phyloP scores from a whole-genome alignment of 2,797 vertebrate species.

The Micromesistius poutassou region DNA sequence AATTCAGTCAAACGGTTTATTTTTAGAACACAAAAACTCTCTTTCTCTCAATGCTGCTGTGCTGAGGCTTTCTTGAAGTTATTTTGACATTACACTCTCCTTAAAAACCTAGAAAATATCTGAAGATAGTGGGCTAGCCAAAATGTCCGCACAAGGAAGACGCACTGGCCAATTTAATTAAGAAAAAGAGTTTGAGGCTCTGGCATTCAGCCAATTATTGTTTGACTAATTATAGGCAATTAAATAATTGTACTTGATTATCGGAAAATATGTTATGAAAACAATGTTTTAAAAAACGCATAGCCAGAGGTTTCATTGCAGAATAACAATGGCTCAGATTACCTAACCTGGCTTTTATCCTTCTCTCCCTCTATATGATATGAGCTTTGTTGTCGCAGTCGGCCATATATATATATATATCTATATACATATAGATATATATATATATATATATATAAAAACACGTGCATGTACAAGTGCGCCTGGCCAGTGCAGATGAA shows the following conservation, averaged over 20 bases:
- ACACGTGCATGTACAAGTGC: neutral
- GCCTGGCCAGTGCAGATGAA: no score
- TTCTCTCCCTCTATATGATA: no score
- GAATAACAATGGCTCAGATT: neutral
- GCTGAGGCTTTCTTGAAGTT: slow-evolving; percentile 51
- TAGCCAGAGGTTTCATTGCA: neutral
- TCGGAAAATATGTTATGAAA: no score
- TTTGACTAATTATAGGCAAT: no score
- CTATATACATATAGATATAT: slow-evolving; percentile 2
- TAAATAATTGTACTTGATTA: no score
- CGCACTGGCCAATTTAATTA: neutral
- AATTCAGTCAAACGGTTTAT: slow-evolving; percentile 70
- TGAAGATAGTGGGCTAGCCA: neutral
- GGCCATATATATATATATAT: neutral
- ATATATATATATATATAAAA: slow-evolving; percentile 7
- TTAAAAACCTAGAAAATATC: slow-evolving; percentile 33
- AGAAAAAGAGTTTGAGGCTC: no score
- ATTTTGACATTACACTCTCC: slow-evolving; percentile 47
- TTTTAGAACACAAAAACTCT: slow-evolving; percentile 68
- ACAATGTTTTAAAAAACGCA: neutral
- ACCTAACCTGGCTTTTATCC: no score
- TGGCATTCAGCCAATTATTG: no score
- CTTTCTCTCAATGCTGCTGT: slow-evolving; percentile 42
- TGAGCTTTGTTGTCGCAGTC: no score
- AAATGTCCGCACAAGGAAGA: neutral